Conservation (phyloP, 2,797 vertebrate species). For the Pseudochaenichthys georgianus region DNA sequence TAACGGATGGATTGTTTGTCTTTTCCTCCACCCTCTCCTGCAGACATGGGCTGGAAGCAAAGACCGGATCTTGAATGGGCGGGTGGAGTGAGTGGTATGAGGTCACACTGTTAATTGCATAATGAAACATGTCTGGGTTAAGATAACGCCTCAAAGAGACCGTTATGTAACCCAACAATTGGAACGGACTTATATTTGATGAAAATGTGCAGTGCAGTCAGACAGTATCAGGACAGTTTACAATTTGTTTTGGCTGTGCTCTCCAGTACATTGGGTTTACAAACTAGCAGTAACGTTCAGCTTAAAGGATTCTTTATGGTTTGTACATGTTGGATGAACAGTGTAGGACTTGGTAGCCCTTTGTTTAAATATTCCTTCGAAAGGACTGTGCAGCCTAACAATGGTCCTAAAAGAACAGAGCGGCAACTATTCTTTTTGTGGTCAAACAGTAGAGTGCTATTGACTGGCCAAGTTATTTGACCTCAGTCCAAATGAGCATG, state of each 20-base stretch:
- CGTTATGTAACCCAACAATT: slow-evolving; percentile 54
- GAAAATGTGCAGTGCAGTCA: background rate
- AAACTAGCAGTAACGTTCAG: slow-evolving; percentile 3
- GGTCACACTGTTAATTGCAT: slow-evolving; percentile 72
- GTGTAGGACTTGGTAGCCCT: slow-evolving; percentile 1
- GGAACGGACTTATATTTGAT: slow-evolving; percentile 30
- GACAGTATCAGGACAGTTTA: background rate
- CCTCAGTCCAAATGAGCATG: slow-evolving; percentile 33
- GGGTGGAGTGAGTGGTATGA: slow-evolving; percentile 65
- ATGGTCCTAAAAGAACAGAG: slow-evolving; percentile 16
- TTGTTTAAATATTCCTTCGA: slow-evolving; percentile 38
- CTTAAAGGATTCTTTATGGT: slow-evolving; percentile 14
- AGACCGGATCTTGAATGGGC: slow-evolving; percentile 59
- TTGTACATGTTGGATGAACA: slow-evolving; percentile 2
- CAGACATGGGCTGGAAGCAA: slow-evolving; percentile 65
- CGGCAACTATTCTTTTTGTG: slow-evolving; percentile 5
- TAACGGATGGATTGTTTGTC: slow-evolving; percentile 71
- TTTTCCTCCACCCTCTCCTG: slow-evolving; percentile 73
- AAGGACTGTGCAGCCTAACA: slow-evolving; percentile 17
- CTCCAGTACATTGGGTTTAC: background rate
- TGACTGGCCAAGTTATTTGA: slow-evolving; percentile 41
- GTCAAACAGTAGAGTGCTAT: slow-evolving; percentile 12
- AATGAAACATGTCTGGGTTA: slow-evolving; percentile 68
- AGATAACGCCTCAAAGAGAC: slow-evolving; percentile 68
- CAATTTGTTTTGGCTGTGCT: slow-evolving; percentile 10